Evolutionary conservation across 2,888 invertebrate species (phyloP), one percentile per base, ranked within the genome.

Genomic region (Eupithecia subfuscata): DNA sequence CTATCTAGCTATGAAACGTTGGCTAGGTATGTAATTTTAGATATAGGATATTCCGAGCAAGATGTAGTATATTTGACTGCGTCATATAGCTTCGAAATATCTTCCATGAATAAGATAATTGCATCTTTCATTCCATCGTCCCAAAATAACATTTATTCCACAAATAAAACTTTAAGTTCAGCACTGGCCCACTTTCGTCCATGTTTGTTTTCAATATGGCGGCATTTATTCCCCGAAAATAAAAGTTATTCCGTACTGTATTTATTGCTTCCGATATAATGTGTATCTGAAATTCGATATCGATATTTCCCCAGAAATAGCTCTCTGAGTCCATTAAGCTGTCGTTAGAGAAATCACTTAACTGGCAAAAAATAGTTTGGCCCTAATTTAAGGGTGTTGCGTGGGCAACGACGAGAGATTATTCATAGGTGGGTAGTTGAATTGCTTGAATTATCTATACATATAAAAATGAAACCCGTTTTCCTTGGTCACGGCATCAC

Each of bases 271-370:
- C 72, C 73, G 73, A 75, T 75, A 79, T 68, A 71, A 56, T n/a
- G 30, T 70, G 63, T 70, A 65, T 75, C 74, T 70, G 72, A 74
- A 72, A 73, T 68, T 72, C 72, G 70, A 77, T 77, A 76, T 79
- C 76, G 68, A 77, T 80, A 77, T 77, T 76, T 74, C 75, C 30
- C 76, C 64, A 73, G 75, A 73, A 80, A 80, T 75, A 63, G 73
- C 77, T 74, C 70, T 37, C 22, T 5, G 56, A 37, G 68, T 18
- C 75, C 75, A 80, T 78, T 77, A 77, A 71, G 74, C 75, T 76
- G 76, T 78, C 76, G 70, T 78, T 80, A 78, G 43, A 77, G 72
- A 70, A 80, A 80, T 80, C 80, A 78, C 77, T 77, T 78, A 77
- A 60, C 60, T 70, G 69, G 75, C 22, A 75, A 78, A 77, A 69